Base-by-base conservation (phyloP, 2,888 invertebrate species). In the Tachystola acroxantha region DNA sequence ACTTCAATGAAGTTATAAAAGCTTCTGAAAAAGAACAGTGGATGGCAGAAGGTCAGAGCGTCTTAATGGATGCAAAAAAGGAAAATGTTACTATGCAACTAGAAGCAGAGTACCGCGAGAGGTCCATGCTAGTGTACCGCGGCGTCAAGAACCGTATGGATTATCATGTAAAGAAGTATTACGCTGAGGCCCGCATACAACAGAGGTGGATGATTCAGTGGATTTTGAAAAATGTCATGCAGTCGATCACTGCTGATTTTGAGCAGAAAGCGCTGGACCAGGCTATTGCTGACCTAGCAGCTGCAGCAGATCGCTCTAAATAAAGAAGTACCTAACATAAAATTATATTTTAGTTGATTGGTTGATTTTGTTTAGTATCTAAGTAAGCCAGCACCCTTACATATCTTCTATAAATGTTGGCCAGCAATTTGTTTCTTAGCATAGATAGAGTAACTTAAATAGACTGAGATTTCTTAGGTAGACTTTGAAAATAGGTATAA, bases 201-300 rank as follows among this genome's bases (percentile, higher is more conserved):
- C 98, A 98, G 70, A 95, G 93, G 68, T 96, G 98, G 86, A 94
- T 99, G 94, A 93, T 96, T 30, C 90, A 93, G 59, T 99, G 97
- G 95, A 94, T 99, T 53, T 91, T 96, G 26, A 82, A 89, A 36
- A 93, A 89, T 59, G 99, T 99, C 2, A 82, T 89, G 42, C 91
- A 93, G 56, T 91, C 96, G 25, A 61, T 73, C 13, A 96, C 96
- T 5, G 92, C 97, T 0, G 94, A 96, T 46, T 95, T 96, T 76
- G 96, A 97, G 64, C 93, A 95, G 67, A 91, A 93, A 50, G 94
- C 94, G 30, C 88, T 98, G 36, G 89, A 92, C 57, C 93, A 93
- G 65, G 97, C 97, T 64, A 94, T 98, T 60, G 86, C 88, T 42
- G 96, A 96, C 71, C 89, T 98, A 53, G 91, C 92, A 52, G 80